Base-by-base conservation (phyloP, 2,113 vertebrate species). In the Campylorhamphus procurvoides region DNA sequence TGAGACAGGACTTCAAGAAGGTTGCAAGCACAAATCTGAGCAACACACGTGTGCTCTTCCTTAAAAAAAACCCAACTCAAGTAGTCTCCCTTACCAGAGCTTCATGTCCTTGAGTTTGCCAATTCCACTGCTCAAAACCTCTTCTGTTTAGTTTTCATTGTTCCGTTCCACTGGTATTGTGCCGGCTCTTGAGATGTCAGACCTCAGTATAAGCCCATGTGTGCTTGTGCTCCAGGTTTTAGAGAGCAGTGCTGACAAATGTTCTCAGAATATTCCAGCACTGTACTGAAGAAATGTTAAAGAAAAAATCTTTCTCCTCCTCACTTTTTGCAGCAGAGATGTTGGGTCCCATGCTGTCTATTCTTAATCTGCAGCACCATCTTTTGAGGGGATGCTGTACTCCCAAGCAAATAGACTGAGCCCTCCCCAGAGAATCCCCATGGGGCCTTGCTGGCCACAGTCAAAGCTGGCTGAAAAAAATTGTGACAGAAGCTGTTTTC, bases 331-430 rank as follows among this genome's bases (percentile, higher is more conserved):
- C 63, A 79, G 87, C 25, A 49, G 33, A 40, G n/a, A 28, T 50
- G 31, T 14, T 93, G 33, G 63, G 81, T n/a, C 49, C 63, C 44
- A 68, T 68, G 24, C 82, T 78, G 50, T 37, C 69, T 96, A 72
- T 94, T 83, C 96, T 96, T 94, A 97, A 95, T 92, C 97, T 93
- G 84, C 24, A 96, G 94, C 96, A 96, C 90, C 93, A 95, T 93
- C 95, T 97, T 96, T 97, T 92, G 91, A 97, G 60, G 66, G 92
- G 84, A 96, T 19, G 14, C 14, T 94, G 88, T 80, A 95, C 81
- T 95, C 89, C 85, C 90, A 88, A n/a, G 91, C 53, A 96, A 91
- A 85, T 27, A n/a, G 14, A 75, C 37, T 42, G 58, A 90, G 49
- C 35, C 80, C 46, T 95, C 87, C 67, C 31, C 73, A 66, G 62